Evolutionary conservation across 2,797 vertebrate genomes (phyloP), one percentile per base, ranked within the genome.

Genomic region (Sus cebifrons): DNA sequence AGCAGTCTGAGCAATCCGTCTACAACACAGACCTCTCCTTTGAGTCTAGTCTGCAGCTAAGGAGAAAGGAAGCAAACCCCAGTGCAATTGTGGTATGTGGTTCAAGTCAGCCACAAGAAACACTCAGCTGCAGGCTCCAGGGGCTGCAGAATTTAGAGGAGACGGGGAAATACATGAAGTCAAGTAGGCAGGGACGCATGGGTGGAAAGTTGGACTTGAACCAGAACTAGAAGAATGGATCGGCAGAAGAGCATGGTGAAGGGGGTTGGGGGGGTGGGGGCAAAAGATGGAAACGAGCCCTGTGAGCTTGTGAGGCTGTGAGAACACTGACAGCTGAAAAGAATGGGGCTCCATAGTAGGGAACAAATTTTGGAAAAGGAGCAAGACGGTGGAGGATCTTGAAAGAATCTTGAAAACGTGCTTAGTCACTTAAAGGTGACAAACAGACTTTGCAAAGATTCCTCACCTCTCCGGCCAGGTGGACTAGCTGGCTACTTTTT

Each of bases 281-380:
- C 20, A 25, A 2, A 85, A 82, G 13, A 21, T 21, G n/a, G 44
- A 15, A 64, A 58, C 0, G 23, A 49, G 27, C 7, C 1, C 64
- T 54, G 25, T n/a, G 67, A 89, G 20, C 25, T 83, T 23, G 20
- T 14, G 56, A 36, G 32, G 16, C 32, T 20, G 3, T 67, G 70
- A 58, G 68, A 74, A 58, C 20, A 6, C 2, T 10, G 29, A 58
- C 14, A 20, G 29, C 5, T 20, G 25, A 70, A n/a, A 49, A 89
- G 52, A 86, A 36, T 2, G 7, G 2, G 27, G 3, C 11, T 21
- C 54, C 2, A 4, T 58, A 4, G 0, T 1, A 4, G 40, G 58
- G 56, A 83, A 82, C 27, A 58, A 32, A 16, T 16, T 65, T 86
- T 67, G 25, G 49, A 60, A 78, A 75, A 91, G 9, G 21, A 73